phyloP scores from a whole-genome alignment of 2,113 vertebrate genomes.

The Epinephelus cyanopodus region DNA sequence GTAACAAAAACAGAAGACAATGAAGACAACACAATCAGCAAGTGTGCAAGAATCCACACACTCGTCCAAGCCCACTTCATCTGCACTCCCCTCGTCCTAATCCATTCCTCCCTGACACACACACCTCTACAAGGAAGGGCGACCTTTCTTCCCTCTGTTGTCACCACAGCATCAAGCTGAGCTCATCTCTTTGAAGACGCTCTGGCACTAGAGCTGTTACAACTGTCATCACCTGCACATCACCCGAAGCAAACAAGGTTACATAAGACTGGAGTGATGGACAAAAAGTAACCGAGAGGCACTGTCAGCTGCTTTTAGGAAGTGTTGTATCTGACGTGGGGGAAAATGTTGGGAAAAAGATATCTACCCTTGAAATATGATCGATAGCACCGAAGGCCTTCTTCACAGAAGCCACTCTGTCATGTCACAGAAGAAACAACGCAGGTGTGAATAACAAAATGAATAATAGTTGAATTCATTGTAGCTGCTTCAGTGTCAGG shows the following conservation, averaged over 20 bases:
- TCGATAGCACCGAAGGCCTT: not conserved
- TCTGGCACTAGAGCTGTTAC: conserved; percentile 30
- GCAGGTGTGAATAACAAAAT: not conserved
- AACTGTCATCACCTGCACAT: conserved; percentile 50
- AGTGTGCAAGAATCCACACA: conserved; percentile 22
- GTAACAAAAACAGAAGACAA: conserved; percentile 1
- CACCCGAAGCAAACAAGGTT: conserved; percentile 58
- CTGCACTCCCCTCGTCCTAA: conserved; percentile 28
- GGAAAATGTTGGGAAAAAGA: not conserved
- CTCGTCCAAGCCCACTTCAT: conserved; percentile 16
- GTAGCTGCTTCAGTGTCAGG: not conserved
- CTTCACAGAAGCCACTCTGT: not conserved
- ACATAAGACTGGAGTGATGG: conserved; percentile 15
- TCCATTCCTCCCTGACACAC: conserved; percentile 18
- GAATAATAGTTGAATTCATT: not conserved
- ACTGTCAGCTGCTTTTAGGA: not conserved
- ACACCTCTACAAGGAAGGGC: not conserved
- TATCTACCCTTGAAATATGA: too few species aligned
- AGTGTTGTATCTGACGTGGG: too few species aligned
- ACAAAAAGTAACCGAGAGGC: not conserved
- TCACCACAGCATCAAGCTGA: conserved; percentile 58
- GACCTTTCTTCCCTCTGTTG: conserved; percentile 62
- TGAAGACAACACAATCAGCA: conserved; percentile 18
- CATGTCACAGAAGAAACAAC: not conserved
- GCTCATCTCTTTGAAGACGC: conserved; percentile 60